Percentiles rank a stretch among this genome's conserved stretches.
Conservation (phyloP, 2,888 invertebrate species). For the Brachypalpus laphriformis region DNA sequence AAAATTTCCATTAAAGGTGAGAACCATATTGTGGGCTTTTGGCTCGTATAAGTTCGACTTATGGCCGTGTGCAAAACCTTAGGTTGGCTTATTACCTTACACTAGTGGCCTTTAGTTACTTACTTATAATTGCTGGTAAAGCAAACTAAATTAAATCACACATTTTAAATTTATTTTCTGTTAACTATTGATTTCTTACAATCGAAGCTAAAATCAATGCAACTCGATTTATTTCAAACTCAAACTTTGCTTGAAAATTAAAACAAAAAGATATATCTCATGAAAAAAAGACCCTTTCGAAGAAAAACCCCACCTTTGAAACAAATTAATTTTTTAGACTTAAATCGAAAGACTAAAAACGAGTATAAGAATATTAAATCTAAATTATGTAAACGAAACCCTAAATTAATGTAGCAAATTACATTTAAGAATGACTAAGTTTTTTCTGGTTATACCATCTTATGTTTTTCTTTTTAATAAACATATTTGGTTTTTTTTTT, state of each 20-base stretch:
- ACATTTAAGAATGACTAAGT: slow-evolving; percentile 53
- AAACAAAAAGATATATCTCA: slow-evolving; percentile 29
- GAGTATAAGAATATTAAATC: slow-evolving; percentile 38
- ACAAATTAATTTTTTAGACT: slow-evolving; percentile 54
- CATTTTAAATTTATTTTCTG: no score
- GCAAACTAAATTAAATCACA: no score
- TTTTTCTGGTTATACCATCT: slow-evolving; percentile 50
- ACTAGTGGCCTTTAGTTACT: no score
- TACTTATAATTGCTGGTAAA: no score
- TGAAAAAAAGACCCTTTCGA: slow-evolving; percentile 40
- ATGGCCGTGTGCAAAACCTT: no score
- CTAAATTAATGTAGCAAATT: slow-evolving; percentile 68
- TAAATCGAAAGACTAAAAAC: slow-evolving; percentile 66
- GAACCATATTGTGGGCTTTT: no score
- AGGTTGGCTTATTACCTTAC: no score
- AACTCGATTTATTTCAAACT: background rate
- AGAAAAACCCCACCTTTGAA: slow-evolving; percentile 56
- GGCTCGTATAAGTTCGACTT: no score
- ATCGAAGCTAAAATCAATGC: background rate
- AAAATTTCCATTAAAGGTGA: no score
- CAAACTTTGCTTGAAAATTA: slow-evolving; percentile 42
- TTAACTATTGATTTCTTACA: no score
- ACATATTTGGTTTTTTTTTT: background rate
- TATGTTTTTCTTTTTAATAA: background rate
- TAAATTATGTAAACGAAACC: slow-evolving; percentile 42